phyloP scores from a whole-genome alignment of 2,113 vertebrate species.

The Petrocephalus microphthalmus region DNA sequence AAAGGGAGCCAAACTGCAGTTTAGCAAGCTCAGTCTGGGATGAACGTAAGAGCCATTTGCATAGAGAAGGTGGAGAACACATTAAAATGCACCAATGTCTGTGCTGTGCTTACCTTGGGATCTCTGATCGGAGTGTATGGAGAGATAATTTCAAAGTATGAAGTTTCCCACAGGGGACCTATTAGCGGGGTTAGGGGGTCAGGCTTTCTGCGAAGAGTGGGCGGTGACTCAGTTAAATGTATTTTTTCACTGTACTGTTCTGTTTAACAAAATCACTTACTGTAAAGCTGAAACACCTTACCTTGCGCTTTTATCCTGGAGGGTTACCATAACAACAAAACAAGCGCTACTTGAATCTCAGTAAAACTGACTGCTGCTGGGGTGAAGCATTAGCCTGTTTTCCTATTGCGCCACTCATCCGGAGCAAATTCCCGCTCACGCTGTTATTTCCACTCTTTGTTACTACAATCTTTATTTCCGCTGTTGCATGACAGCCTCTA shows the following conservation, averaged over 20 bases:
- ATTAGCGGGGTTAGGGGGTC: not conserved
- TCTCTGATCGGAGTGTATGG: not conserved
- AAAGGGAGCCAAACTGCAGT: not conserved
- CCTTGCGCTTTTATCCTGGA: slow-evolving; percentile 23
- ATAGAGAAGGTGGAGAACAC: not conserved
- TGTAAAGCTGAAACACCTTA: slow-evolving; percentile 9
- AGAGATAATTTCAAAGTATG: not conserved
- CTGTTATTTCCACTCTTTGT: not conserved
- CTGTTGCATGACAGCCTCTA: not conserved
- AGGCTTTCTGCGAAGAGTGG: not conserved
- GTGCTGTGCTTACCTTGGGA: not conserved
- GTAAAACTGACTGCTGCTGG: slow-evolving; percentile 26
- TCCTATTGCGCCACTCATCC: not conserved
- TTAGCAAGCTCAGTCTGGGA: not conserved
- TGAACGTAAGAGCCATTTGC: not conserved
- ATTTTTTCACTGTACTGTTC: not conserved
- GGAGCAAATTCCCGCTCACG: not conserved
- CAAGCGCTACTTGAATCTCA: slow-evolving; percentile 25
- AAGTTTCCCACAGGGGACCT: not conserved
- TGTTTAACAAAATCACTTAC: not conserved
- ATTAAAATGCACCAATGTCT: not conserved
- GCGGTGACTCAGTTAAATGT: not conserved
- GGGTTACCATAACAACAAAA: slow-evolving; percentile 43
- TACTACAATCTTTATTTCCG: not conserved
- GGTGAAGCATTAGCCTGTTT: not conserved